Evolutionary conservation across 2,113 vertebrate species (phyloP).

Genomic region (Penelope pileata): DNA sequence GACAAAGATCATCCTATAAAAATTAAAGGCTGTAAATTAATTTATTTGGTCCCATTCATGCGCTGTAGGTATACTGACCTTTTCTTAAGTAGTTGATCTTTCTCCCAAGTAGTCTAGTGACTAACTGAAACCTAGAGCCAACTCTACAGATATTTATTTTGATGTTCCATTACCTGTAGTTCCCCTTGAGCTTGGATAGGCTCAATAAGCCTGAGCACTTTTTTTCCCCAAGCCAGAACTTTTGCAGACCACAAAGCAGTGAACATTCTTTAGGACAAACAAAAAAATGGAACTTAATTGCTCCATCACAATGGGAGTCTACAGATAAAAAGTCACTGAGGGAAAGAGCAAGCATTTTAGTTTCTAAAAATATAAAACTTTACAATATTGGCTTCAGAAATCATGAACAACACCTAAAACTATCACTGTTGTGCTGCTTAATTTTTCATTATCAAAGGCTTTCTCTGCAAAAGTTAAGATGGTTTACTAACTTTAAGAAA

Average conservation of each 20-base stretch:
- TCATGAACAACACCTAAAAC: neutral
- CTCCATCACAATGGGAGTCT: neutral
- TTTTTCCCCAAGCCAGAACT: neutral
- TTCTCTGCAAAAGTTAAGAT: neutral
- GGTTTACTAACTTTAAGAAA: neutral
- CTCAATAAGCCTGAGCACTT: neutral
- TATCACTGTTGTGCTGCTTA: neutral
- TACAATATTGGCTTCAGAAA: neutral
- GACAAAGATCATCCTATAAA: neutral
- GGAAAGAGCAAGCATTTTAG: neutral
- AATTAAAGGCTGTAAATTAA: neutral
- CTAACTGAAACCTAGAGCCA: neutral
- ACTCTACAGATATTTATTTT: neutral
- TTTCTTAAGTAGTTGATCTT: neutral
- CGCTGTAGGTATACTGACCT: neutral
- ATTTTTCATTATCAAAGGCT: neutral
- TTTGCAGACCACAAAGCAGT: neutral
- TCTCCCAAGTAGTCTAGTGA: neutral
- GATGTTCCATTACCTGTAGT: neutral
- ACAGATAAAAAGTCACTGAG: neutral
- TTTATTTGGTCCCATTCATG: neutral
- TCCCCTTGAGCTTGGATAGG: neutral
- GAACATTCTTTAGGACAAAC: neutral
- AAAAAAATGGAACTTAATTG: neutral
- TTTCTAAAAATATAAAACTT: neutral